Conservation (phyloP, 2,888 invertebrate species). For the Drosophila pseudotakahashii region DNA sequence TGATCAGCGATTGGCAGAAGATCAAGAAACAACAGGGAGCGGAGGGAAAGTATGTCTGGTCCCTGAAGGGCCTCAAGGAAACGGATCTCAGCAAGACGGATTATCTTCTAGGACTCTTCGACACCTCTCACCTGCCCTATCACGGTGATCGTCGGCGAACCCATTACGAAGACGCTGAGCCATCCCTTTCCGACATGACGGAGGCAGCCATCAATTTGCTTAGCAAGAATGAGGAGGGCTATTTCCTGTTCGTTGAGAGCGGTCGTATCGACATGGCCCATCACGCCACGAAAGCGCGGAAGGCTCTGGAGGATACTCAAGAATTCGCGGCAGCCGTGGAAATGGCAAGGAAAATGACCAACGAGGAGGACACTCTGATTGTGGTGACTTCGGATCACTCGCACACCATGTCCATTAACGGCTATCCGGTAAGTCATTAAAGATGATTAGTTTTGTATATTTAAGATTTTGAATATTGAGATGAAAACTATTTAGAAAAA, state of each 20-base stretch:
- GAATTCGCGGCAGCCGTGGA: conserved; percentile 90
- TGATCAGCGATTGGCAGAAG: conserved; percentile 88
- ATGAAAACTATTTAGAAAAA: too few species aligned
- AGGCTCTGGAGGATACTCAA: conserved; percentile 91
- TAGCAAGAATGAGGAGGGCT: conserved; percentile 87
- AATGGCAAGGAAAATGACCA: conserved; percentile 87
- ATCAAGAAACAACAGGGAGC: conserved; percentile 56
- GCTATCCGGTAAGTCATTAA: conserved; percentile 85
- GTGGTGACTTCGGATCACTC: conserved; percentile 93
- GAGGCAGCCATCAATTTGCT: conserved; percentile 87
- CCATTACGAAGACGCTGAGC: conserved; percentile 84
- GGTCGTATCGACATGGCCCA: conserved; percentile 85
- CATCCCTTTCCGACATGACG: conserved; percentile 89
- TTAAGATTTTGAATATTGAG: neutral
- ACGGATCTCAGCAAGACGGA: conserved; percentile 85
- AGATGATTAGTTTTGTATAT: neutral
- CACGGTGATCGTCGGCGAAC: conserved; percentile 86
- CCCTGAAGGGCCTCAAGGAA: conserved; percentile 62
- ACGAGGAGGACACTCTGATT: conserved; percentile 89
- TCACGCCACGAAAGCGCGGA: conserved; percentile 87
- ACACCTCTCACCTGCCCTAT: conserved; percentile 86
- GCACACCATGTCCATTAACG: conserved; percentile 91
- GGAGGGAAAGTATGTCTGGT: conserved; percentile 82
- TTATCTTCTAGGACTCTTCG: conserved; percentile 86
- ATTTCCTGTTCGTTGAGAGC: conserved; percentile 90